Evolutionary conservation across 1,140 invertebrate genomes (phyloP), one percentile per base, ranked within the genome.

Genomic region (Cheumatopsyche charites): DNA sequence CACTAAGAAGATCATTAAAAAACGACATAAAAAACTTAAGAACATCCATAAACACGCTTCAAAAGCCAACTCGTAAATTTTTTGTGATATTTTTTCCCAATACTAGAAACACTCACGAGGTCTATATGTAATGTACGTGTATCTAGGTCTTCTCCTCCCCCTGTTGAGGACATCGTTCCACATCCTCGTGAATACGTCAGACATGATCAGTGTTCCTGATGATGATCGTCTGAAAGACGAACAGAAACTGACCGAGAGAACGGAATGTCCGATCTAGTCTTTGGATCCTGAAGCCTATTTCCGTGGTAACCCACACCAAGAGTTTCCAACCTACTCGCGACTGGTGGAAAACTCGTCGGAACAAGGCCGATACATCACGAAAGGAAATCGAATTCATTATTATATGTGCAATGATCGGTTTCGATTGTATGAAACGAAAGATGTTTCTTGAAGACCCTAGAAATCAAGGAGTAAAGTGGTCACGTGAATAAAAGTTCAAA

Each of bases 231-330:
- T 58, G 19, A 25, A 58, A 25, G 21, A 17, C 21, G 21, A 26
- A 25, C 21, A 12, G 12, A 19, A 25, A 58, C 55, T 58, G 55
- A 58, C 21, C 21, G 9, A 52, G 1, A 25, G 23, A n/a, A 58
- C 21, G 17, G 55, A 58, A 7, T 5, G 55, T 25, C 19, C 0
- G 21, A 1, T 12, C 21, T 58, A 58, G 23, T 26, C 19, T 58
- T 58, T 58, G 17, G 11, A 23, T 58, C 29, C 47, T 52, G 47
- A 58, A 58, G 55, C 21, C 25, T 36, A 36, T 19, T 26, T 58
- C 23, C 55, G 2, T 9, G n/a, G 21, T 36, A 19, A 23, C 55
- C 55, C 55, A 58, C 55, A 58, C 55, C 21, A 23, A 58, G 19
- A 58, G 13, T 23, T 21, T 23, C 1, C 55, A 58, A 19, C 55